Conservation (phyloP, 2,797 vertebrate species). For the Morus bassanus region DNA sequence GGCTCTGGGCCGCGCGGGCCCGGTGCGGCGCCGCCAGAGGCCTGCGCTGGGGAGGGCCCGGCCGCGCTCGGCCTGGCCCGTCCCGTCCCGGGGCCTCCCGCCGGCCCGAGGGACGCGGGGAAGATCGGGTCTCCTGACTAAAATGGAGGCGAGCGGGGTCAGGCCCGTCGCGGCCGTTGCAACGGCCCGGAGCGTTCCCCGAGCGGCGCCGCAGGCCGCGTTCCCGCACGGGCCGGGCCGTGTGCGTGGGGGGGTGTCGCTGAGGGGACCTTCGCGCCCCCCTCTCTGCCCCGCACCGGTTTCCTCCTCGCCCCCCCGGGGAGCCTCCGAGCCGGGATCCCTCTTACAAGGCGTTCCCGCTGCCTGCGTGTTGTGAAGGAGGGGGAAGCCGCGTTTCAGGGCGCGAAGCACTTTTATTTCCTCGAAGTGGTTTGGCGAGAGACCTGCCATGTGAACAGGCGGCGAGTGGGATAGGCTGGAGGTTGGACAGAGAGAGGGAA, state of each 20-base stretch:
- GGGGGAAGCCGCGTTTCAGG: not conserved
- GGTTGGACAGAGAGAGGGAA: not conserved
- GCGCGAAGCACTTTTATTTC: not conserved
- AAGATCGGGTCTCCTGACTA: not conserved
- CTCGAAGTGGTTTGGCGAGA: not conserved
- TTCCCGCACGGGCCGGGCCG: not conserved
- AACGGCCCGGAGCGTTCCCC: not conserved
- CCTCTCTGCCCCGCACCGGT: no score
- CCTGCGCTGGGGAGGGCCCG: not conserved
- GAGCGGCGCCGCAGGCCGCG: not conserved
- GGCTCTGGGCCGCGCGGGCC: not conserved
- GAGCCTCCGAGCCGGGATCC: not conserved
- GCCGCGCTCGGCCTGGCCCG: not conserved
- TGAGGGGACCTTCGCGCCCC: not conserved
- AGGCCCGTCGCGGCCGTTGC: not conserved
- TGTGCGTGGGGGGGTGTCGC: not conserved
- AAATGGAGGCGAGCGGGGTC: not conserved
- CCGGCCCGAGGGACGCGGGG: not conserved
- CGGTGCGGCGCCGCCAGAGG: not conserved
- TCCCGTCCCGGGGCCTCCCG: not conserved
- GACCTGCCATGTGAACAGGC: not conserved
- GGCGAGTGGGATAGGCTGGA: not conserved
- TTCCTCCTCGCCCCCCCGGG: not conserved
- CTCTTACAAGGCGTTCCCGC: not conserved
- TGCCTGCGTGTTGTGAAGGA: not conserved